phyloP scores from a whole-genome alignment of 2,888 invertebrate genomes.

The Rhagonycha lutea region DNA sequence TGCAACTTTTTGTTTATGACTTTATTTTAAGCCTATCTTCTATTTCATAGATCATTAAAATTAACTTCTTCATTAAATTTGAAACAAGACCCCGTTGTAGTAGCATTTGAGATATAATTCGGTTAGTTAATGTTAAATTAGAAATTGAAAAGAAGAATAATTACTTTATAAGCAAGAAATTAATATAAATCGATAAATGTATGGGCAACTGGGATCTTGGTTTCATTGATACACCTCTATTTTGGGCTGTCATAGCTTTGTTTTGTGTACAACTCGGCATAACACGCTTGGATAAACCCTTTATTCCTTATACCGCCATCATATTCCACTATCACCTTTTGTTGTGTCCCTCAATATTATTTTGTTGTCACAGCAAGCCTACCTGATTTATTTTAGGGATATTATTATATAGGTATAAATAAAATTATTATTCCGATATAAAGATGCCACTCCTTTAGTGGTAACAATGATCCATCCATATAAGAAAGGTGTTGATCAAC shows the following conservation, averaged over 20 bases:
- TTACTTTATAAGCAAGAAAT: not conserved
- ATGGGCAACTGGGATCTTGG: constrained; percentile 9
- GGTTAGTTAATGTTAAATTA: not conserved
- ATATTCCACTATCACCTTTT: constrained; percentile 34
- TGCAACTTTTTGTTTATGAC: constrained; percentile 14
- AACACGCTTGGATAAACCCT: constrained; percentile 32
- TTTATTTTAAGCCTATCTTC: constrained; percentile 19
- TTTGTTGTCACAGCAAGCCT: constrained; percentile 34
- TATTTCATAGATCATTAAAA: not conserved
- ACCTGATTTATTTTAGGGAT: constrained; percentile 27
- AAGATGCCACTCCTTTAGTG: constrained; percentile 5
- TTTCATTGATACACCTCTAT: constrained; percentile 21
- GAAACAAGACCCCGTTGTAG: not conserved
- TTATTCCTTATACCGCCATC: constrained; percentile 25
- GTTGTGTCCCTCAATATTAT: constrained; percentile 36
- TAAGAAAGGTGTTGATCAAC: not conserved
- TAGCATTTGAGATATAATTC: not conserved
- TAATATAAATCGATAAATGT: constrained; percentile 10
- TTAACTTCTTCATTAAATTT: not conserved
- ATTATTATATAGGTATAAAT: constrained; percentile 15
- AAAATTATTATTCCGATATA: constrained; percentile 11
- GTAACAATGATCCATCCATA: constrained; percentile 3
- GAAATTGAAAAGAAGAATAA: not conserved
- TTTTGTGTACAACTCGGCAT: constrained; percentile 25
- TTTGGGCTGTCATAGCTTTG: constrained; percentile 21